phyloP scores from a whole-genome alignment of 2,888 invertebrate genomes.

The Meiosimyza decipiens region DNA sequence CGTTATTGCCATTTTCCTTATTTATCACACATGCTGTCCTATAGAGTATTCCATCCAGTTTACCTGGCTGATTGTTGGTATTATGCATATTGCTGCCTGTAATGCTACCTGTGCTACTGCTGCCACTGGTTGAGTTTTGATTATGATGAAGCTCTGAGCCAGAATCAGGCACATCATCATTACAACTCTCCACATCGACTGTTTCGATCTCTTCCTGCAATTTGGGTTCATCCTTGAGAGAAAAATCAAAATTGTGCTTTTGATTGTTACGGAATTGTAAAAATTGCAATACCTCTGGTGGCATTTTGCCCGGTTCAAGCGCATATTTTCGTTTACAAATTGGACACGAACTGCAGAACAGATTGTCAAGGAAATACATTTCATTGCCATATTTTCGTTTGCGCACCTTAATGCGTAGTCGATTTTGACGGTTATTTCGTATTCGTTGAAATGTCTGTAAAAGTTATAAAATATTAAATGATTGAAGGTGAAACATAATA shows the following conservation, averaged over 20 bases:
- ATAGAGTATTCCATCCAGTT: slow-evolving; percentile 64
- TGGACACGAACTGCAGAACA: slow-evolving; percentile 71
- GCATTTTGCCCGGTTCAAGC: slow-evolving; percentile 69
- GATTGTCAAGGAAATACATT: slow-evolving; percentile 66
- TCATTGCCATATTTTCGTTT: slow-evolving; percentile 75
- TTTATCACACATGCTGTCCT: slow-evolving; percentile 65
- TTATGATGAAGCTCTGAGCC: slow-evolving; percentile 57
- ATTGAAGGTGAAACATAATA: neutral
- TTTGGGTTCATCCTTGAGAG: slow-evolving; percentile 54
- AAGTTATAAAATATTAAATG: neutral
- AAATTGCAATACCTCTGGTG: slow-evolving; percentile 69
- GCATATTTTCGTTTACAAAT: slow-evolving; percentile 70
- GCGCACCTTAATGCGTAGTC: slow-evolving; percentile 74
- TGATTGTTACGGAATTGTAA: neutral
- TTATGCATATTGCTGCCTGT: slow-evolving; percentile 57
- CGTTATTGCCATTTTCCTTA: slow-evolving; percentile 52
- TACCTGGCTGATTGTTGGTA: slow-evolving; percentile 60
- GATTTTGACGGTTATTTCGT: slow-evolving; percentile 76
- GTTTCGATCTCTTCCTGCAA: slow-evolving; percentile 75
- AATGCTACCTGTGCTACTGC: slow-evolving; percentile 39
- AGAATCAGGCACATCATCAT: slow-evolving; percentile 66
- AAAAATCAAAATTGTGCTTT: neutral
- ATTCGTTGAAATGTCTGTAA: slow-evolving; percentile 74
- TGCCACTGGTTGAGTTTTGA: slow-evolving; percentile 39
- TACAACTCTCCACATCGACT: slow-evolving; percentile 74